Conservation (phyloP, 2,113 vertebrate genomes). For the Pituophis catenifer region DNA sequence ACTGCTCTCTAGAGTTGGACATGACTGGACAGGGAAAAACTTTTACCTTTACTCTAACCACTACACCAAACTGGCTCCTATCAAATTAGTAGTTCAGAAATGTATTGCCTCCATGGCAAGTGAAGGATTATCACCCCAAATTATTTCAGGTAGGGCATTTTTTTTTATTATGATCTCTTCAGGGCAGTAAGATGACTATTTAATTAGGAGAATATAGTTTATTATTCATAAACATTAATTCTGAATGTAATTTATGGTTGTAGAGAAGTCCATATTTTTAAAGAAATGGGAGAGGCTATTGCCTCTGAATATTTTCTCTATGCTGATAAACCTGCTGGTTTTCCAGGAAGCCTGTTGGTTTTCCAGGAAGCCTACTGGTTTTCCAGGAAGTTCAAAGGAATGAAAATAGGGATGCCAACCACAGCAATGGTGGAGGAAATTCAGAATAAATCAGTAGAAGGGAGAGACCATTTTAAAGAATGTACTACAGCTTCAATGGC, state of each 20-base stretch:
- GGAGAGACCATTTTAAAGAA: background rate
- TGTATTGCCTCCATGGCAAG: background rate
- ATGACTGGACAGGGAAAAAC: background rate
- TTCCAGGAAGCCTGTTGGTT: background rate
- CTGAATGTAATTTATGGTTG: background rate
- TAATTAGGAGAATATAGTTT: background rate
- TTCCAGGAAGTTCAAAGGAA: background rate
- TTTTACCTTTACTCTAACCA: background rate
- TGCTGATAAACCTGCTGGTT: background rate
- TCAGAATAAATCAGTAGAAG: background rate
- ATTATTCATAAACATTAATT: background rate
- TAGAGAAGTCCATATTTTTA: background rate
- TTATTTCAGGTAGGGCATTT: background rate
- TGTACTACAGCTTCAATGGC: background rate
- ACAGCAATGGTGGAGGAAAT: background rate
- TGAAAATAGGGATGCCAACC: background rate
- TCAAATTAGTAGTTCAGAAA: background rate
- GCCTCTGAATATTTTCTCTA: background rate
- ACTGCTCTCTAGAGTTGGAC: background rate
- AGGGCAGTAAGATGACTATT: background rate
- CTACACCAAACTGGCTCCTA: background rate
- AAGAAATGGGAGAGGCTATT: background rate
- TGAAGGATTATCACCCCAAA: background rate
- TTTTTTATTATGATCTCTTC: background rate
- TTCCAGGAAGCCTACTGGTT: background rate